Conservation (phyloP, 2,888 invertebrate genomes). For the Cerastis rubricosa region DNA sequence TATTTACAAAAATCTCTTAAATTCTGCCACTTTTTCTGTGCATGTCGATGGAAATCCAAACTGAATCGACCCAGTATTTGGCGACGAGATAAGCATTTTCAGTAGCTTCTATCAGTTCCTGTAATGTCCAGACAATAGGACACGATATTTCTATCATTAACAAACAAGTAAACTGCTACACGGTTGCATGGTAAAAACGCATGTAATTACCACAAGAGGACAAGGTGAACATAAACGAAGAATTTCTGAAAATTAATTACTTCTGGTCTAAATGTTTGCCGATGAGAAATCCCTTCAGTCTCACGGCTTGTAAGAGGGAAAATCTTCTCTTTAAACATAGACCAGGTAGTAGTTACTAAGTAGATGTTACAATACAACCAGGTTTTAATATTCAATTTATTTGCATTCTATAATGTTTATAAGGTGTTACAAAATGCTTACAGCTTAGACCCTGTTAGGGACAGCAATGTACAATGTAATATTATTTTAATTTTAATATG, state of each 20-base stretch:
- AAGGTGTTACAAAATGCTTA: too few species aligned
- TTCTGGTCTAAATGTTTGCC: not conserved
- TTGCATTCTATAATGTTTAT: too few species aligned
- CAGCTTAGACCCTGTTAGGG: too few species aligned
- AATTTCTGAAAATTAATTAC: not conserved
- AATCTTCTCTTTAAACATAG: not conserved
- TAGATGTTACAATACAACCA: not conserved
- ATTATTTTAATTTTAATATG: too few species aligned
- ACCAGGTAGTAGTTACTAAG: conserved; percentile 2
- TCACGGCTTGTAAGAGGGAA: not conserved
- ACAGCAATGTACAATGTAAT: too few species aligned
- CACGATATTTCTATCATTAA: not conserved
- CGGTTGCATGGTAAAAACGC: not conserved
- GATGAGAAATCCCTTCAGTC: not conserved
- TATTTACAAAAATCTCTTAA: not conserved
- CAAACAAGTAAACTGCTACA: not conserved
- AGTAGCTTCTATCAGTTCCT: not conserved
- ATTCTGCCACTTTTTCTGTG: not conserved
- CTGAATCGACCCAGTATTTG: not conserved
- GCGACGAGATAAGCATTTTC: not conserved
- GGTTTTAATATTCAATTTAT: too few species aligned
- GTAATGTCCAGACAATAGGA: not conserved
- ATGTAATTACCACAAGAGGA: not conserved
- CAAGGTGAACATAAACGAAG: not conserved
- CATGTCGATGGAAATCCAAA: not conserved